These are phyloP conservation scores for Hyposoter didymator DNA, from an alignment of 2,888 invertebrate species.

Conservation along the genomic window DNA sequence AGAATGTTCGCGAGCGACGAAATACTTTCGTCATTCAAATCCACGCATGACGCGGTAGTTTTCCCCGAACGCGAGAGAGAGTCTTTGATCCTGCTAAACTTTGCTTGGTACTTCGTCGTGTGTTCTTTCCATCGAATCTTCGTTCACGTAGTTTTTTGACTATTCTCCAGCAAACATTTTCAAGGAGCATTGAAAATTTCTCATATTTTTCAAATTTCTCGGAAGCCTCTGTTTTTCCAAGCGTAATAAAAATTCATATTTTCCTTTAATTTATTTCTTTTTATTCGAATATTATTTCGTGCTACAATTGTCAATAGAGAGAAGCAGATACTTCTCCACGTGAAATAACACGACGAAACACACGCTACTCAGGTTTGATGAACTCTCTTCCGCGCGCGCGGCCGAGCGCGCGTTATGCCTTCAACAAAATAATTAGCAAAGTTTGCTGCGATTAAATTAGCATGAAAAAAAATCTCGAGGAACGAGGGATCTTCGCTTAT, in stretches of 20 bases:
- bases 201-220: too few species aligned
- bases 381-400: constrained; percentile 34
- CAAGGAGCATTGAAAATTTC: too few species aligned
- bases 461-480: constrained; percentile 54
- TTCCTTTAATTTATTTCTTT: neutral
- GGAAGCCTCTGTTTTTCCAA: neutral
- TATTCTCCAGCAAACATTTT: neutral
- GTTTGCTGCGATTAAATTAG: constrained; percentile 56
- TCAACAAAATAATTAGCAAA: constrained; percentile 46
- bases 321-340: neutral
- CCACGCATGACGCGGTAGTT: neutral
- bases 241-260: neutral
- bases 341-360: neutral
- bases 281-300: neutral
- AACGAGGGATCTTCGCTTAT: constrained; percentile 52
- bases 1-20: neutral
- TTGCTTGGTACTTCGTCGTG: neutral
- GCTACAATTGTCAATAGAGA: neutral
- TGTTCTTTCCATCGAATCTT: neutral
- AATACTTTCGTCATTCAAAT: neutral
- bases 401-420: neutral
- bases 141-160: neutral
- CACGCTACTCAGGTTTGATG: constrained; percentile 53
- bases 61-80: neutral
- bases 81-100: neutral